Evolutionary conservation across 2,888 invertebrate species (phyloP).

Genomic region (Hoplodrina blanda): DNA sequence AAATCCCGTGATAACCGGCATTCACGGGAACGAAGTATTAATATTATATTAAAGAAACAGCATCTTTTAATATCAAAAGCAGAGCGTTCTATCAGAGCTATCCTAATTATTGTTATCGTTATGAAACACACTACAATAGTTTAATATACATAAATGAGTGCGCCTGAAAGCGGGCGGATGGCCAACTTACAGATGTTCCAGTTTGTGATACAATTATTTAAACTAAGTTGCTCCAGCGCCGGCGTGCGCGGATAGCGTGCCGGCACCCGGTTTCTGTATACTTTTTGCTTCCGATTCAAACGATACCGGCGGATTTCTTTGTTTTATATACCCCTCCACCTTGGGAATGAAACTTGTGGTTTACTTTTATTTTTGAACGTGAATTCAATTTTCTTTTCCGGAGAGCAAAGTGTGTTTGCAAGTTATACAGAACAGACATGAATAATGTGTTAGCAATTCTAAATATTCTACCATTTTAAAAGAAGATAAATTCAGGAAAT

Average conservation of each 20-base stretch:
- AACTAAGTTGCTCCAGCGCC: constrained; percentile 53
- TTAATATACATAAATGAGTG: constrained; percentile 36
- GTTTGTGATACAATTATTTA: constrained; percentile 65
- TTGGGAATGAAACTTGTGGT: constrained; percentile 16
- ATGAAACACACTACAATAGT: constrained; percentile 14
- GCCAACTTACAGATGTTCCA: constrained; percentile 63
- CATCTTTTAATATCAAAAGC: neutral
- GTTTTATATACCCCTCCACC: constrained; percentile 11
- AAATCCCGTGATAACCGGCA: too few species aligned
- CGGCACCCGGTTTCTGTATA: constrained; percentile 19
- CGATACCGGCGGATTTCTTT: constrained; percentile 28
- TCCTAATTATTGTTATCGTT: constrained; percentile 19
- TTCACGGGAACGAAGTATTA: too few species aligned
- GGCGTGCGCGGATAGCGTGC: constrained; percentile 38
- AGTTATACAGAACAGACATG: neutral
- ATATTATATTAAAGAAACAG: too few species aligned
- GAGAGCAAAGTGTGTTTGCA: constrained; percentile 2
- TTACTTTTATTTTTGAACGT: constrained; percentile 29
- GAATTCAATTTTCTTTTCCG: constrained; percentile 18
- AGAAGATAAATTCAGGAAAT: too few species aligned
- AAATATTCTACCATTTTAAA: too few species aligned
- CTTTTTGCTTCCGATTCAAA: constrained; percentile 45
- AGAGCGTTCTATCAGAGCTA: neutral
- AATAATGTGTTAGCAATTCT: neutral
- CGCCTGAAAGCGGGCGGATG: constrained; percentile 28